Evolutionary conservation across 2,113 vertebrate species (phyloP).

Genomic region (Orycteropus afer): DNA sequence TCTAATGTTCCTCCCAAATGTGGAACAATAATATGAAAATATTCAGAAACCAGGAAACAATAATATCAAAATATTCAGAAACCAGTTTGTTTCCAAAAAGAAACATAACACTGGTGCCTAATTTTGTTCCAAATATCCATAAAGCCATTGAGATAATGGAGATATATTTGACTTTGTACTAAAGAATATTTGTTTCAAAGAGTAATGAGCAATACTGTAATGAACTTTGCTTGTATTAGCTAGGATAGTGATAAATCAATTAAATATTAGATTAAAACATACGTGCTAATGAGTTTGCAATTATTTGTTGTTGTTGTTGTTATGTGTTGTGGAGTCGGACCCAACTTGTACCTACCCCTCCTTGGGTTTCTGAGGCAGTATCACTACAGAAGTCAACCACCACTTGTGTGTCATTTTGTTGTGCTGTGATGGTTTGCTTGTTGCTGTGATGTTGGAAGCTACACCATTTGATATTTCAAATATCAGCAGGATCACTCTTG

Average conservation of each 20-base stretch:
- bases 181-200: background rate
- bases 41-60: background rate
- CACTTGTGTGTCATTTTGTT: too few relatives aligned
- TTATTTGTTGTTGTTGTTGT: too few relatives aligned
- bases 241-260: background rate
- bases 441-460: too few relatives aligned
- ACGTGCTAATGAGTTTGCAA: background rate
- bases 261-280: background rate
- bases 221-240: background rate
- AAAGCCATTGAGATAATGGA: background rate
- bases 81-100: background rate
- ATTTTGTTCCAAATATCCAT: background rate
- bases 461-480: too few relatives aligned
- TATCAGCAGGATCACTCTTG: too few relatives aligned
- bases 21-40: background rate
- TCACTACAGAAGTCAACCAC: too few relatives aligned
- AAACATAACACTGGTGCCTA: background rate
- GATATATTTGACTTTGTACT: background rate
- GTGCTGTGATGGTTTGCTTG: too few relatives aligned
- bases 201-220: background rate
- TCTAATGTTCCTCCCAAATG: background rate
- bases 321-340: too few relatives aligned
- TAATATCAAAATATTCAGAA: background rate
- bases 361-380: too few relatives aligned
- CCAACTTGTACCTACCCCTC: too few relatives aligned